phyloP scores from a whole-genome alignment of 2,797 vertebrate species.

The Knipowitschia caucasica region DNA sequence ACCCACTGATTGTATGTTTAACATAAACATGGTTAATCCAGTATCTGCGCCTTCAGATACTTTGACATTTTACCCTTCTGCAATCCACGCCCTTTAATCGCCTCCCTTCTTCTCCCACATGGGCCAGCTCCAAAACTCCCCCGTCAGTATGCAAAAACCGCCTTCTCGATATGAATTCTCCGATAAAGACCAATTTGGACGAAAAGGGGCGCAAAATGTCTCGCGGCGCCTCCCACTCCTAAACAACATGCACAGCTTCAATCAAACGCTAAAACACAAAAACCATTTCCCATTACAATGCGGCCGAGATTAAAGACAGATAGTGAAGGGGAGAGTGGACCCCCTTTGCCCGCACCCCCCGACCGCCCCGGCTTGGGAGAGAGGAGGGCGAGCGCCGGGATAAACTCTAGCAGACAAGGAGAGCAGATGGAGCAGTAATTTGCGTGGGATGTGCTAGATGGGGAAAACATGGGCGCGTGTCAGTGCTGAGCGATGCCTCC shows the following conservation, averaged over 20 bases:
- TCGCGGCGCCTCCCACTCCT: constrained; percentile 60
- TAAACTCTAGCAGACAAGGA: constrained; percentile 55
- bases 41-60: too few species aligned
- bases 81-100: not conserved
- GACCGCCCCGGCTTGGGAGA: constrained; percentile 57
- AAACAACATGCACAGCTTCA: constrained; percentile 53
- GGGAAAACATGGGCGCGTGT: constrained; percentile 78
- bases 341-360: constrained; percentile 46
- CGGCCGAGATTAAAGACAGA: constrained; percentile 77
- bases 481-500: constrained; percentile 79
- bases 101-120: constrained; percentile 33
- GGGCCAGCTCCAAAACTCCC: constrained; percentile 53
- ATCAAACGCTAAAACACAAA: constrained; percentile 80
- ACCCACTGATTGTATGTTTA: not conserved
- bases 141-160: constrained; percentile 55
- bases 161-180: constrained; percentile 57
- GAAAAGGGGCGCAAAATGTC: constrained; percentile 42
- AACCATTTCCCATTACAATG: constrained; percentile 81
- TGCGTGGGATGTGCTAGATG: constrained; percentile 80
- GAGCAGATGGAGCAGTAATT: constrained; percentile 85
- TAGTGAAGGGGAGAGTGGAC: constrained; percentile 58
- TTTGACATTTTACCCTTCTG: not conserved
- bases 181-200: constrained; percentile 57
- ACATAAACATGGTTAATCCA: not conserved
- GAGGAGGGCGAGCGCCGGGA: constrained; percentile 51